These are phyloP conservation scores for Marronus borbonicus DNA, from an alignment of 2,888 invertebrate species.

Conservation along the genomic window DNA sequence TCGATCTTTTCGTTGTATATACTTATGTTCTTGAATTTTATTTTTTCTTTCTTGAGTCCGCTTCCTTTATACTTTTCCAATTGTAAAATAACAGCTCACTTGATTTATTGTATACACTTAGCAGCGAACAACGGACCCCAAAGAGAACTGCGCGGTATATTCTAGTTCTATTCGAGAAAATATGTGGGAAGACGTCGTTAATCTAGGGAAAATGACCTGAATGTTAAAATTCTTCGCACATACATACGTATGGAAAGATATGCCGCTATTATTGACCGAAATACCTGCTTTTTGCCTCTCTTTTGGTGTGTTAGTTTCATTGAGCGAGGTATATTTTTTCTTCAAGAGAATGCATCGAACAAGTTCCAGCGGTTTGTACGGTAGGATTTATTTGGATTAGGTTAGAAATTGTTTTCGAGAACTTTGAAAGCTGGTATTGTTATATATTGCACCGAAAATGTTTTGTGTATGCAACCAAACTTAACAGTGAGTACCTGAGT, in stretches of 20 bases:
- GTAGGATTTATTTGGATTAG: background rate
- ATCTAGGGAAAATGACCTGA: slow-evolving; percentile 13
- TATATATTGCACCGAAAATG: background rate
- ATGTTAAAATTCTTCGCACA: slow-evolving; percentile 27
- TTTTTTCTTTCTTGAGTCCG: slow-evolving; percentile 1
- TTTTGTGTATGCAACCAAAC: background rate
- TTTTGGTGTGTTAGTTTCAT: background rate
- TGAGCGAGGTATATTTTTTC: background rate
- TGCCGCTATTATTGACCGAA: slow-evolving; percentile 12
- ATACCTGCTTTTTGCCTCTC: slow-evolving; percentile 12
- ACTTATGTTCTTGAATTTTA: background rate
- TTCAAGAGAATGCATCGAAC: slow-evolving; percentile 5
- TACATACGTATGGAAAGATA: slow-evolving; percentile 1
- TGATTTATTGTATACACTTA: slow-evolving; percentile 25
- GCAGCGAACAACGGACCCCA: slow-evolving; percentile 11
- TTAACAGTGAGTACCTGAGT: background rate
- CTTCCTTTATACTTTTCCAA: slow-evolving; percentile 30
- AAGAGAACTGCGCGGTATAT: background rate
- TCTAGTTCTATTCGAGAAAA: slow-evolving; percentile 4
- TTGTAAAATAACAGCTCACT: slow-evolving; percentile 17
- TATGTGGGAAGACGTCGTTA: slow-evolving; percentile 27
- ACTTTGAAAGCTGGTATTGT: background rate
- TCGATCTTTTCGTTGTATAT: background rate
- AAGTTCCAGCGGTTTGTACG: background rate
- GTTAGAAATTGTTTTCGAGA: background rate